Percentiles rank a stretch among this genome's conserved stretches.
These are phyloP conservation scores for Eurystomus gularis DNA, from an alignment of 2,113 vertebrate species.

Conservation along the genomic window DNA sequence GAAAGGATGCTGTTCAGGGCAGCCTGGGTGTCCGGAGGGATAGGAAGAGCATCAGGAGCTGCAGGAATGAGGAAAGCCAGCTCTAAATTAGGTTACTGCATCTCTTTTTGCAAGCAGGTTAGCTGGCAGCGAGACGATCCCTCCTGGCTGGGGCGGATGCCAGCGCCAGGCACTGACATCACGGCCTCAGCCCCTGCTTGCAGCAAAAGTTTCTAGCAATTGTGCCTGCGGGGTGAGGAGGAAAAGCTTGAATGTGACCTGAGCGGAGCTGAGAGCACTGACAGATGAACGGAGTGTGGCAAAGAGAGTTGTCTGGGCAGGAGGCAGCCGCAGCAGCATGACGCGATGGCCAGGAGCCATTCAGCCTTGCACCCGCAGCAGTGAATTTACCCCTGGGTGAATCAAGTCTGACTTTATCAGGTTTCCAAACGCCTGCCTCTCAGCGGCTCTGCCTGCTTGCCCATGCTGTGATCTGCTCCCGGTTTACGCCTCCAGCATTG, in stretches of 20 bases:
- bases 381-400: neutral
- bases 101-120: neutral
- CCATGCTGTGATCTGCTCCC: neutral
- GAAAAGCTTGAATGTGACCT: rapidly evolving
- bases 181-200: neutral
- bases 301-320: neutral
- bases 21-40: neutral
- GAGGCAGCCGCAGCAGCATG: neutral
- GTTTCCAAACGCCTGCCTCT: neutral
- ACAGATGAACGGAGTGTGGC: neutral
- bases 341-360: rapidly evolving
- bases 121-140: neutral
- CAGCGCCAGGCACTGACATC: neutral
- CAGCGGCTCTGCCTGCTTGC: neutral
- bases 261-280: neutral
- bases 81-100: neutral
- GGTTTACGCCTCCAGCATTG: neutral
- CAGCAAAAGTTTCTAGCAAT: neutral
- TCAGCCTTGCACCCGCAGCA: neutral
- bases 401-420: neutral
- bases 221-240: neutral
- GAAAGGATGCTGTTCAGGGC: neutral
- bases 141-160: neutral
- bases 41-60: neutral
- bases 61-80: neutral